phyloP scores from a whole-genome alignment of 2,888 invertebrate genomes.

The Diarsia brunnea region DNA sequence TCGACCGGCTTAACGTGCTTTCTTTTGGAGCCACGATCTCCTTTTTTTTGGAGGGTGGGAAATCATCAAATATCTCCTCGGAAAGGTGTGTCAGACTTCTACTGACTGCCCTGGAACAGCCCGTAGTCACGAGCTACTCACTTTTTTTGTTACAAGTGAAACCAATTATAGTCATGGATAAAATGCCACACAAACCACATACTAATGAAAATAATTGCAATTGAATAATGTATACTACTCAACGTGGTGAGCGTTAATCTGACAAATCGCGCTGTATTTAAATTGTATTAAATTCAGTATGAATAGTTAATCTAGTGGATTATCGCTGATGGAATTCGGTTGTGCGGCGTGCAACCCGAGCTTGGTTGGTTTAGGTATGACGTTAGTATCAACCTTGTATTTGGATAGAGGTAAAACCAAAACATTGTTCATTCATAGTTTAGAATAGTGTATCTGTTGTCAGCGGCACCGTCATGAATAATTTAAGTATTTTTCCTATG shows the following conservation, averaged over 20 bases:
- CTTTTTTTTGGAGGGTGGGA: no score
- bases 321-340: slow-evolving; percentile 43
- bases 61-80: no score
- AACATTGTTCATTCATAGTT: not conserved
- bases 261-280: slow-evolving; percentile 39
- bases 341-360: not conserved
- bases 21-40: no score
- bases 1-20: no score
- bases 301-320: slow-evolving; percentile 51
- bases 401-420: not conserved
- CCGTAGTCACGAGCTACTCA: no score
- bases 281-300: slow-evolving; percentile 43
- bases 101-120: no score
- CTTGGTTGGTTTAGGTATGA: slow-evolving; percentile 12
- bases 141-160: not conserved
- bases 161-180: not conserved
- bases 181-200: slow-evolving; percentile 2
- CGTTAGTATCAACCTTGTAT: not conserved
- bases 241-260: slow-evolving; percentile 44
- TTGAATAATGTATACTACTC: slow-evolving; percentile 26
- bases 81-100: no score
- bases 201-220: slow-evolving; percentile 36
- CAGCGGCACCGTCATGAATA: no score
- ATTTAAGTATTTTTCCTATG: no score
- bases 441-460: not conserved